These are phyloP conservation scores for Tachina lurida DNA, from an alignment of 2,888 invertebrate genomes.

Conservation along the genomic window DNA sequence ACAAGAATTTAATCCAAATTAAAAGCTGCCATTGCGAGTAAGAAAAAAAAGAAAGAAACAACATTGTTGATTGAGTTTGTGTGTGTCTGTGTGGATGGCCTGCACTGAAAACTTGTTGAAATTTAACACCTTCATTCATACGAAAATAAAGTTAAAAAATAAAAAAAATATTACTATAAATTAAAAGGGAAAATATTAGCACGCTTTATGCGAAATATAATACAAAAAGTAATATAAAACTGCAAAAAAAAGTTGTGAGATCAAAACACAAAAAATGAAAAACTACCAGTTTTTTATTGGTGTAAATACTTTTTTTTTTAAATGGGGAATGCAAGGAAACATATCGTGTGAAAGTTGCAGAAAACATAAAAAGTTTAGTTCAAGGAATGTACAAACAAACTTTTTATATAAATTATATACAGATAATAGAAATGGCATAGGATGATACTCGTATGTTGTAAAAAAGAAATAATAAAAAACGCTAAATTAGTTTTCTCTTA, in stretches of 20 bases:
- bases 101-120: slow-evolving; percentile 57
- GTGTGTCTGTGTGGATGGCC: neutral
- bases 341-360: slow-evolving; percentile 39
- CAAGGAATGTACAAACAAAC: slow-evolving; percentile 8
- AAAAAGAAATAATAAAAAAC: too few relatives aligned
- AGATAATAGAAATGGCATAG: slow-evolving; percentile 9
- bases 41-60: neutral
- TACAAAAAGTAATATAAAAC: slow-evolving; percentile 20
- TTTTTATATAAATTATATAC: neutral
- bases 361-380: slow-evolving; percentile 39
- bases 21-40: slow-evolving; percentile 32
- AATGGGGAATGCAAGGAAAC: slow-evolving; percentile 7
- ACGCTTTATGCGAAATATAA: slow-evolving; percentile 60
- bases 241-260: neutral
- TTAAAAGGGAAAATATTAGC: slow-evolving; percentile 40
- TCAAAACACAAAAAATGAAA: slow-evolving; percentile 11
- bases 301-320: slow-evolving; percentile 16
- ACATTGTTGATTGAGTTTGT: slow-evolving; percentile 29
- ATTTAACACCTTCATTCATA: slow-evolving; percentile 65
- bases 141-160: slow-evolving; percentile 5
- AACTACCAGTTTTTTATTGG: neutral
- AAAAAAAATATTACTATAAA: slow-evolving; percentile 21
- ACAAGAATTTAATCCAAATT: slow-evolving; percentile 47
- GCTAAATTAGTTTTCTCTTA: too few relatives aligned
- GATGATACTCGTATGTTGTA: neutral